Evolutionary conservation across 2,888 invertebrate genomes (phyloP).

Genomic region (Pachydiplax longipennis): DNA sequence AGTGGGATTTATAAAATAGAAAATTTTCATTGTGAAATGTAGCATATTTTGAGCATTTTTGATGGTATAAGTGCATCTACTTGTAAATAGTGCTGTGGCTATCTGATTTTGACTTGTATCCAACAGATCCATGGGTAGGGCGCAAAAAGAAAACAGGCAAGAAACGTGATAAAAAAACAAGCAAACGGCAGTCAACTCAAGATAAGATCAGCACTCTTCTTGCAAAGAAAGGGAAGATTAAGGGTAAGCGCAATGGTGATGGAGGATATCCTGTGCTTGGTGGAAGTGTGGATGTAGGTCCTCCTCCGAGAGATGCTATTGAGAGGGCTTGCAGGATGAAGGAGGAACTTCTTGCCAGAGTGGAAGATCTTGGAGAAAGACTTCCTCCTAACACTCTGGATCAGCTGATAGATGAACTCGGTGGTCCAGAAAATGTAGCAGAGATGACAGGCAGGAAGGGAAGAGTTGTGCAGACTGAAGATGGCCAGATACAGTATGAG

Average conservation of each 20-base stretch:
- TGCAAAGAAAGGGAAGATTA: slow-evolving; percentile 58
- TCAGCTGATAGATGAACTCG: slow-evolving; percentile 96
- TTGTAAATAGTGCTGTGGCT: too few species aligned
- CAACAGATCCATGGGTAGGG: slow-evolving; percentile 79
- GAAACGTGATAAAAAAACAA: slow-evolving; percentile 64
- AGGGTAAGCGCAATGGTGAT: slow-evolving; percentile 48
- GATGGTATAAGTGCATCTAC: too few species aligned
- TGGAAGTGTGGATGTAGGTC: slow-evolving; percentile 54
- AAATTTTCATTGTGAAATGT: too few species aligned
- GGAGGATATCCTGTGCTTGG: slow-evolving; percentile 26
- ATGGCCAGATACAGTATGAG: slow-evolving; percentile 93
- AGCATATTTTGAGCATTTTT: too few species aligned
- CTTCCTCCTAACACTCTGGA: slow-evolving; percentile 97
- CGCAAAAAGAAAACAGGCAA: slow-evolving; percentile 64
- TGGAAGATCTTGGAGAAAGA: slow-evolving; percentile 85
- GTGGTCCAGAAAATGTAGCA: slow-evolving; percentile 97
- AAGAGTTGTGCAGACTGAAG: slow-evolving; percentile 89
- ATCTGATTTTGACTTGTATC: too few species aligned
- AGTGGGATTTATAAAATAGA: too few species aligned
- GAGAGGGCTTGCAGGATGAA: slow-evolving; percentile 93
- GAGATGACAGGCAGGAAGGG: slow-evolving; percentile 99
- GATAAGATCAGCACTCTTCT: slow-evolving; percentile 81
- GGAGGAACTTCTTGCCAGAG: slow-evolving; percentile 82
- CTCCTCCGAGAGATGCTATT: slow-evolving; percentile 82
- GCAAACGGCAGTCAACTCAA: slow-evolving; percentile 74